Evolutionary conservation across 1,140 invertebrate species (phyloP), one percentile per base, ranked within the genome.

Genomic region (Homarus americanus): DNA sequence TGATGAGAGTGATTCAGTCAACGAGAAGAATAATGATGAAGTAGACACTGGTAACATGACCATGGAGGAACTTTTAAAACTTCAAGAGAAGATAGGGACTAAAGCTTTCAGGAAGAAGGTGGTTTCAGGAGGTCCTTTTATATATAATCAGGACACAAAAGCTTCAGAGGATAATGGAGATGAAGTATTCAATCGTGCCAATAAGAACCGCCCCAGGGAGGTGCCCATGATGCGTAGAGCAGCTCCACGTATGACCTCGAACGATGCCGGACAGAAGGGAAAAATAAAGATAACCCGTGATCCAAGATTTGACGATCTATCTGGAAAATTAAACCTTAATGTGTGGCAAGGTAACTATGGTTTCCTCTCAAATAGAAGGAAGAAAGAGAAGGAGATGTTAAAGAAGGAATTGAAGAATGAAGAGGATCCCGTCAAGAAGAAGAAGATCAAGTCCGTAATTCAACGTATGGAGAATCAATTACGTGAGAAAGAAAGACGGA

Each of bases 251-350:
- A 53, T 90, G 69, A 76, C n/a, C 28, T 83, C 24, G n/a, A n/a
- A 84, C 17, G 40, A 90, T 15, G 80, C 88, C 0, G 24, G 53
- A 2, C 63, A 84, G 24, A 90, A 78, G 17, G 41, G 40, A 20
- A 90, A 83, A n/a, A 83, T 32, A 15, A 58, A 40, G 5, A 63
- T 73, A 3, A 32, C 12, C 28, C 32, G 92, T 12, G 92, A 92
- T 53, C 92, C 92, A 20, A 82, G 92, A 41, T 92, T 92, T 85
- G 92, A 92, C 69, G 90, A 92, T 78, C 44, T 92, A 28, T 92
- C 92, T 0, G 92, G 92, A 1, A 38, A 89, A 0, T 49, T 92
- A n/a, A 78, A 92, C 63, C 10, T 92, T n/a, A 36, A 40, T 9
- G 73, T 69, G 1, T 92, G 88, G 80, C 15, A 80, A 38, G 76